Conservation (phyloP, 2,113 vertebrate species). For the Zingel zingel region DNA sequence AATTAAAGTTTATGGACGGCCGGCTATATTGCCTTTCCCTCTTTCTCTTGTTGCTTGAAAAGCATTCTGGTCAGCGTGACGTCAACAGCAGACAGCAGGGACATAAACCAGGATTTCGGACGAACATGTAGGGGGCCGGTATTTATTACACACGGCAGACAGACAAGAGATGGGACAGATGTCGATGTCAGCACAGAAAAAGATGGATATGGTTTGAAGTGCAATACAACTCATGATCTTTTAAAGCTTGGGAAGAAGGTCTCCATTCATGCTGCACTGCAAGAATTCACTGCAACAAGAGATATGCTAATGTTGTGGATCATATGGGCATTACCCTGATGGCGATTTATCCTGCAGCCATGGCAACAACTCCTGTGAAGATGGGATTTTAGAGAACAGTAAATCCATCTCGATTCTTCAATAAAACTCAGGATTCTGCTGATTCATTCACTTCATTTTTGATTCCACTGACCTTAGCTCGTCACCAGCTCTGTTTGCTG, state of each 20-base stretch:
- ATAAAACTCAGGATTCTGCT: constrained; percentile 55
- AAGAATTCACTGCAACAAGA: constrained; percentile 11
- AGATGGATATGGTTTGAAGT: constrained; percentile 48
- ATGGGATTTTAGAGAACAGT: constrained; percentile 6
- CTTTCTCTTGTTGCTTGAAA: constrained; percentile 48
- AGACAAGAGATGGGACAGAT: constrained; percentile 64
- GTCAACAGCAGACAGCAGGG: constrained; percentile 57
- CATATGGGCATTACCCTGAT: constrained; percentile 8
- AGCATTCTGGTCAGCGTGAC: constrained; percentile 64
- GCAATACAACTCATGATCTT: constrained; percentile 50
- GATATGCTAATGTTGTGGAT: constrained; percentile 35
- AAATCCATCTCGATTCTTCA: constrained; percentile 24
- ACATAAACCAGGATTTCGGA: constrained; percentile 67
- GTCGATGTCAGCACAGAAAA: constrained; percentile 53
- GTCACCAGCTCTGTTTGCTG: constrained; percentile 39
- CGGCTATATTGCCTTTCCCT: constrained; percentile 38
- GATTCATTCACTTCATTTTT: constrained; percentile 47
- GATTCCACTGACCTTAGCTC: constrained; percentile 62
- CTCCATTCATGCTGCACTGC: constrained; percentile 44
- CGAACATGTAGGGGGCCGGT: constrained; percentile 41
- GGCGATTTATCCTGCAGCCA: not conserved
- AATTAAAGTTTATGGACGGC: constrained; percentile 71
- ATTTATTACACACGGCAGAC: constrained; percentile 64
- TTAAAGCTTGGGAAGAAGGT: constrained; percentile 39
- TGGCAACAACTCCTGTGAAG: not conserved